Conservation (phyloP, 2,888 invertebrate genomes). For the Nomada hirtipes region DNA sequence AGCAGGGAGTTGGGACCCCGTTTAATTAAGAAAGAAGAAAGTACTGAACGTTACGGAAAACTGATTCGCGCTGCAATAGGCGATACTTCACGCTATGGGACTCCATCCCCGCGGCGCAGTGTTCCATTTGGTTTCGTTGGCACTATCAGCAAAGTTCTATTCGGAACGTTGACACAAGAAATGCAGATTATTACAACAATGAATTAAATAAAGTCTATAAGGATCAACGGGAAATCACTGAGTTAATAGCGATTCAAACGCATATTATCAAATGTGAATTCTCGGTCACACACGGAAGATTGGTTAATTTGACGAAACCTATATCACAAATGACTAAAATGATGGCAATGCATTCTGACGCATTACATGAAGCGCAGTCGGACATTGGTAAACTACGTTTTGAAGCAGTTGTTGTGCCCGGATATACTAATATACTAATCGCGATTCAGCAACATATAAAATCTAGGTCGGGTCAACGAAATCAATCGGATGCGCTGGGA, state of each 20-base stretch:
- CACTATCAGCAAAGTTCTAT: background rate
- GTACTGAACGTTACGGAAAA: too few species aligned
- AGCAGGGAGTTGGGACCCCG: too few species aligned
- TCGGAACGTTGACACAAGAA: background rate
- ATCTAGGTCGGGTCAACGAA: too few species aligned
- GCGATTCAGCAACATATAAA: too few species aligned
- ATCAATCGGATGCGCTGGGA: too few species aligned
- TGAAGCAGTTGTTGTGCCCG: too few species aligned
- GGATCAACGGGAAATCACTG: background rate
- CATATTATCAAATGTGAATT: background rate
- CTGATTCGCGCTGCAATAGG: too few species aligned
- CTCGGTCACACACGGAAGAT: background rate
- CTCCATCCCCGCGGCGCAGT: background rate
- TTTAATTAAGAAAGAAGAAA: too few species aligned
- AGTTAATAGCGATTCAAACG: background rate
- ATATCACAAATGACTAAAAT: background rate
- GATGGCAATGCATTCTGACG: background rate
- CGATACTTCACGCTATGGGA: too few species aligned
- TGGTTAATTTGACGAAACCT: background rate
- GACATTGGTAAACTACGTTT: background rate
- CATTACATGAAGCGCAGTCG: background rate
- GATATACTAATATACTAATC: too few species aligned
- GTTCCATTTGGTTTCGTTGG: background rate
- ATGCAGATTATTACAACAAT: background rate
- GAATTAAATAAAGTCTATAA: background rate